phyloP scores from a whole-genome alignment of 2,113 vertebrate genomes.

The Calyptommatus sinebrachiatus region DNA sequence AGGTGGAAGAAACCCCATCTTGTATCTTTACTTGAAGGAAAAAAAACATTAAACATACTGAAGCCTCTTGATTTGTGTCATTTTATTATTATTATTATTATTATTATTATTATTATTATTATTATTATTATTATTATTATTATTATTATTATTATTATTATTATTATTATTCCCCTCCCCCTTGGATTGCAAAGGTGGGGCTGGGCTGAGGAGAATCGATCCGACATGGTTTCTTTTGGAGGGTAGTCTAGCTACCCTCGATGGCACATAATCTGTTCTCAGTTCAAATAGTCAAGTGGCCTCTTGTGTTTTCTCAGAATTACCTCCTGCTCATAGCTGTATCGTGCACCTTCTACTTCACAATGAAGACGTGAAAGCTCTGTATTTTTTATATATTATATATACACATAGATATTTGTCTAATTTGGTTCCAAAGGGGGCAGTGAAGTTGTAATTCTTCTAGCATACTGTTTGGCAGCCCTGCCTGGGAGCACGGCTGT shows the following conservation, averaged over 20 bases:
- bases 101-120: not conserved
- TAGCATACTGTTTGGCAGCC: slow-evolving; percentile 53
- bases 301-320: slow-evolving; percentile 60
- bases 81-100: not conserved
- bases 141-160: not conserved
- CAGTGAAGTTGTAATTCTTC: slow-evolving; percentile 25
- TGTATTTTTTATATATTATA: slow-evolving; percentile 76
- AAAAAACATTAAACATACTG: slow-evolving; percentile 1
- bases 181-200: slow-evolving; percentile 4
- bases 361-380: slow-evolving; percentile 63
- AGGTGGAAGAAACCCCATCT: slow-evolving; percentile 28
- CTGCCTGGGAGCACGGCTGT: slow-evolving; percentile 19
- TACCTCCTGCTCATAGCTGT: slow-evolving; percentile 63
- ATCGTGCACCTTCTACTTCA: slow-evolving; percentile 71
- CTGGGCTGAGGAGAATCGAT: not conserved
- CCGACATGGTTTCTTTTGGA: not conserved
- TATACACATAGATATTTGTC: slow-evolving; percentile 61
- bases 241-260: not conserved
- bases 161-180: not conserved
- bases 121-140: not conserved
- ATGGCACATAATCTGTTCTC: not conserved
- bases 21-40: slow-evolving; percentile 61
- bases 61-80: not conserved
- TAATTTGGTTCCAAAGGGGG: slow-evolving; percentile 52
- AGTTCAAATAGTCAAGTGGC: slow-evolving; percentile 44